These are phyloP conservation scores for Thinocorus orbignyianus DNA, from an alignment of 2,113 vertebrate species.

Conservation along the genomic window DNA sequence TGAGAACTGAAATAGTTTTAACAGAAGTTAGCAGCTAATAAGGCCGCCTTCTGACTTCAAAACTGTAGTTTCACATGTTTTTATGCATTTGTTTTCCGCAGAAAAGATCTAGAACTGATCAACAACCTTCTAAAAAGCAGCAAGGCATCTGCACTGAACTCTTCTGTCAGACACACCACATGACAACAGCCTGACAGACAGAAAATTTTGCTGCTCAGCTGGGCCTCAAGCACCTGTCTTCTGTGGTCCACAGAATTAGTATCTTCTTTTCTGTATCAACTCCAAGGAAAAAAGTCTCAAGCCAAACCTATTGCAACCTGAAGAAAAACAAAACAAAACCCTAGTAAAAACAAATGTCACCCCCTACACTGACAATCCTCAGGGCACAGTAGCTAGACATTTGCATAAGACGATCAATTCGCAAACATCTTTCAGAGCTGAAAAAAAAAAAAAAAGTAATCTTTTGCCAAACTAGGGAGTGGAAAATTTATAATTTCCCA, in stretches of 20 bases:
- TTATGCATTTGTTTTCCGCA: not conserved
- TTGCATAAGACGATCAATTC: not conserved
- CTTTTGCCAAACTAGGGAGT: not conserved
- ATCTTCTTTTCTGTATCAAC: not conserved
- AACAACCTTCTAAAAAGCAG: not conserved
- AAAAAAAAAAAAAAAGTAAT: not conserved
- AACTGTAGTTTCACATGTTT: not conserved
- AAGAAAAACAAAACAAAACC: not conserved
- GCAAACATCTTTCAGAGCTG: not conserved
- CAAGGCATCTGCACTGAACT: not conserved
- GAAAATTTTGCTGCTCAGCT: not conserved
- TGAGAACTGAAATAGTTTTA: not conserved
- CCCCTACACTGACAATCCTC: rapidly evolving
- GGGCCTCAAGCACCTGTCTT: not conserved
- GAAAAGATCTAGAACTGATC: not conserved
- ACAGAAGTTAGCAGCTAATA: not conserved
- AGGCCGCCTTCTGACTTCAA: not conserved
- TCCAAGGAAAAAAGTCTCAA: not conserved
- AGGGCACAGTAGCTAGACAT: not conserved
- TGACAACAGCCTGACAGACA: not conserved
- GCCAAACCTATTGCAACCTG: not conserved
- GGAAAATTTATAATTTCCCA: not conserved
- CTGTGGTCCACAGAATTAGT: not conserved
- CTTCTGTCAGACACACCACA: not conserved
- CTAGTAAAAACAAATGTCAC: not conserved